A percentile compares a stretch with the other conserved stretches of the same genome.
Conservation (phyloP, 23 tunicate genomes). For the Oikopleura dioica region DNA sequence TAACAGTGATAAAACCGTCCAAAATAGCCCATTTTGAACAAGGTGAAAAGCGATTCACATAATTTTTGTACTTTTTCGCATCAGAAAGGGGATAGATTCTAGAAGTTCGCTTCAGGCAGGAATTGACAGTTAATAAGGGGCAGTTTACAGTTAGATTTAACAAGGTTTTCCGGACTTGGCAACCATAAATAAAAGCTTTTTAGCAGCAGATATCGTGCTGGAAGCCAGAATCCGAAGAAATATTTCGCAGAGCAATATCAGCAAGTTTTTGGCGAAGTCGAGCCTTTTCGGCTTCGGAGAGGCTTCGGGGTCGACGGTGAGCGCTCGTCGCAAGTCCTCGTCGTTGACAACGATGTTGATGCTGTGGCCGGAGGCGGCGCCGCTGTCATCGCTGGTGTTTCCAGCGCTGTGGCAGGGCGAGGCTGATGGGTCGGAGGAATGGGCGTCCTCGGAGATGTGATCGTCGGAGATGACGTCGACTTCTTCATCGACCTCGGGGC, state of each 20-base stretch:
- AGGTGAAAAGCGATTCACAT: no score
- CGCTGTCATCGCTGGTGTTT: background rate
- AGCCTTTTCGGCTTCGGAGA: background rate
- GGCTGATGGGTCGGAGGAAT: background rate
- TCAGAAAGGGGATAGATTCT: no score
- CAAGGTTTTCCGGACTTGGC: no score
- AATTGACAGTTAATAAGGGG: no score
- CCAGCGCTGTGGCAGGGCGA: constrained; percentile 4
- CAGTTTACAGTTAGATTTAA: no score
- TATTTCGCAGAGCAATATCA: background rate
- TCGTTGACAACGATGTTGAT: background rate
- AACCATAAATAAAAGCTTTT: no score
- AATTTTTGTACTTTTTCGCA: no score
- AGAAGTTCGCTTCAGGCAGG: no score
- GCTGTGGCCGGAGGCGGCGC: background rate
- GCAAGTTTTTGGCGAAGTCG: constrained; percentile 12
- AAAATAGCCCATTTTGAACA: no score
- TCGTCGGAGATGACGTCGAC: constrained; percentile 12
- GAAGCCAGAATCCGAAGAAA: background rate
- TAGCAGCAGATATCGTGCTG: no score
- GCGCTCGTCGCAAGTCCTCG: constrained; percentile 5
- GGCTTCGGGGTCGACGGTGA: constrained; percentile 5
- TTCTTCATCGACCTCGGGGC: background rate
- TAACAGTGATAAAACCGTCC: no score
- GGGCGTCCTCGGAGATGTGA: no score